A percentile compares a stretch with the other conserved stretches of the same genome.
Conservation (phyloP, 2,797 vertebrate species). For the Botia kubotai region DNA sequence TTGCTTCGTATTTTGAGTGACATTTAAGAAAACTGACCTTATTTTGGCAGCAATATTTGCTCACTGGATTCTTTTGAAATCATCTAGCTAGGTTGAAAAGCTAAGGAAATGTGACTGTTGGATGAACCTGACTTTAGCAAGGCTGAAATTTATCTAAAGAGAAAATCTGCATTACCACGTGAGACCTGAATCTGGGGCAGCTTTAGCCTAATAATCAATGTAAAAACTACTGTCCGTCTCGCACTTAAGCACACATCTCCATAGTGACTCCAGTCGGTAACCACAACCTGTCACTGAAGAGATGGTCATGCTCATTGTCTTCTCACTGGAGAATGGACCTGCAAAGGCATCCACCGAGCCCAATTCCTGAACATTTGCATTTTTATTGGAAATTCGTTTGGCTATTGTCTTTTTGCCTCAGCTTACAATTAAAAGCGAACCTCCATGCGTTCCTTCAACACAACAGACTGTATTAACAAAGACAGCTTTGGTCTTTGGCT, state of each 20-base stretch:
- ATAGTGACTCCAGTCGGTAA: constrained; percentile 31
- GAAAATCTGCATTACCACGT: constrained; percentile 1
- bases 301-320: constrained; percentile 57
- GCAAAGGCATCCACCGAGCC: constrained; percentile 42
- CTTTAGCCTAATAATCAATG: constrained; percentile 34
- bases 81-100: constrained; percentile 7
- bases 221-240: constrained; percentile 38
- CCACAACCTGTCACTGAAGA: constrained; percentile 44
- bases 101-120: constrained; percentile 16
- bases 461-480: constrained; percentile 65
- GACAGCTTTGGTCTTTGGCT: constrained; percentile 65
- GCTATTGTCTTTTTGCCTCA: constrained; percentile 68
- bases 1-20: constrained; percentile 6
- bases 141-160: constrained; percentile 16
- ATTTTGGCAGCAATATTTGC: constrained; percentile 31
- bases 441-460: constrained; percentile 61
- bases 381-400: constrained; percentile 73
- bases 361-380: constrained; percentile 67
- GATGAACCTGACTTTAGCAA: constrained; percentile 17
- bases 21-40: constrained; percentile 30
- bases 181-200: constrained; percentile 27
- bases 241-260: constrained; percentile 47
- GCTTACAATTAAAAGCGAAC: constrained; percentile 75
- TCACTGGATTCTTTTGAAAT: constrained; percentile 31
- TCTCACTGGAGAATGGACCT: constrained; percentile 74